Evolutionary conservation across 2,888 invertebrate species (phyloP).

Genomic region (Tuta absoluta): DNA sequence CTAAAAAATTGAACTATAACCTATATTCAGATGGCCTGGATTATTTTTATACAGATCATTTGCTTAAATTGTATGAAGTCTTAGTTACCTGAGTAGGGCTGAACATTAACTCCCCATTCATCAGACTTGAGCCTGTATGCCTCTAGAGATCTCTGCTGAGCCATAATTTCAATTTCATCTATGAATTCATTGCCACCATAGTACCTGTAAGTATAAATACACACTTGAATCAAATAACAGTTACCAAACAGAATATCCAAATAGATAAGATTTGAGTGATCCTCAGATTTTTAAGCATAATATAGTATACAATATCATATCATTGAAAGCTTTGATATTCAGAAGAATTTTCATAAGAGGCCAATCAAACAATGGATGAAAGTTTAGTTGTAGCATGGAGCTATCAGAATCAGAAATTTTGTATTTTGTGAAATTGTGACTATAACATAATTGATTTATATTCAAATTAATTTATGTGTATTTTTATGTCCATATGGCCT

Average conservation of each 20-base stretch:
- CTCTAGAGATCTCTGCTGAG: conserved; percentile 92
- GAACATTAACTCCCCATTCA: conserved; percentile 98
- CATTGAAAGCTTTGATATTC: too few species aligned
- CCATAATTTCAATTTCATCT: conserved; percentile 94
- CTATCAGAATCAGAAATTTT: not conserved
- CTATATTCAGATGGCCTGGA: too few species aligned
- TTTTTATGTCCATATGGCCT: too few species aligned
- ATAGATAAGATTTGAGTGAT: too few species aligned
- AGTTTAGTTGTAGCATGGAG: too few species aligned
- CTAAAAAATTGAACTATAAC: too few species aligned
- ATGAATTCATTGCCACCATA: conserved; percentile 99
- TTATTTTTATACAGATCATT: not conserved
- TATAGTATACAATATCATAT: not conserved
- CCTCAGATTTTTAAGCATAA: not conserved
- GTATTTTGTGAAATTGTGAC: too few species aligned
- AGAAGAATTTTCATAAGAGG: too few species aligned
- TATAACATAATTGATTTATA: not conserved
- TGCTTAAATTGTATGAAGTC: not conserved
- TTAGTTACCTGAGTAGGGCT: conserved; percentile 91
- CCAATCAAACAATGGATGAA: not conserved
- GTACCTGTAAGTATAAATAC: conserved; percentile 83
- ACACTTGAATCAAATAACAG: not conserved
- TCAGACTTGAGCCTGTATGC: conserved; percentile 90
- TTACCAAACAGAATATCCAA: not conserved
- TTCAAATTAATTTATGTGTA: conserved; percentile 16